phyloP scores from a whole-genome alignment of 2,113 vertebrate genomes.

The Gorilla gorilla region DNA sequence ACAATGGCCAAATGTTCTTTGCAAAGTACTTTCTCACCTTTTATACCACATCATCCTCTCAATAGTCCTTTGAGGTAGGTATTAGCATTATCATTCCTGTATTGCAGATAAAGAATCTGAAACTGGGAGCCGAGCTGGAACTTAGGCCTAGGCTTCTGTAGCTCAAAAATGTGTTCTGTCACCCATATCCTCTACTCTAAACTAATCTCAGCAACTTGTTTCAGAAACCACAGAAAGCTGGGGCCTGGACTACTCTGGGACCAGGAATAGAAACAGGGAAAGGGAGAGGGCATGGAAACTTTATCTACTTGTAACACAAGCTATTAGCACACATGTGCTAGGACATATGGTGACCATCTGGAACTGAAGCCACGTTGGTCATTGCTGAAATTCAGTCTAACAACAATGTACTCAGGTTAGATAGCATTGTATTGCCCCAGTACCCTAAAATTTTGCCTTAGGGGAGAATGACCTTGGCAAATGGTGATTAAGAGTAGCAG shows the following conservation, averaged over 20 bases:
- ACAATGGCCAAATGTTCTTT: conserved; percentile 10
- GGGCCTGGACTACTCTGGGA: neutral
- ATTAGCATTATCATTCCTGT: neutral
- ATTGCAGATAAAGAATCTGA: conserved; percentile 7
- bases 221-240: conserved; percentile 13
- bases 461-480: conserved; percentile 12
- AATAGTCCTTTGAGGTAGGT: neutral
- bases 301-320: conserved; percentile 47
- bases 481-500: conserved; percentile 21
- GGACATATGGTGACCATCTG: conserved; percentile 43
- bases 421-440: neutral
- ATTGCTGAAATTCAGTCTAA: conserved; percentile 55
- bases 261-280: conserved; percentile 10
- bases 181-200: neutral
- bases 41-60: neutral
- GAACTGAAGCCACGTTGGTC: conserved; percentile 41
- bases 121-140: neutral
- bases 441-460: conserved; percentile 19
- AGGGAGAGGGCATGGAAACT: neutral
- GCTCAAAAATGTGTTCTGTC: neutral
- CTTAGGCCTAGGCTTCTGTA: neutral
- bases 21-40: neutral
- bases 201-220: neutral
- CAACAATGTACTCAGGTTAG: neutral
- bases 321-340: conserved; percentile 1